Conservation (phyloP, 2,113 vertebrate genomes). For the Serilophus lunatus region DNA sequence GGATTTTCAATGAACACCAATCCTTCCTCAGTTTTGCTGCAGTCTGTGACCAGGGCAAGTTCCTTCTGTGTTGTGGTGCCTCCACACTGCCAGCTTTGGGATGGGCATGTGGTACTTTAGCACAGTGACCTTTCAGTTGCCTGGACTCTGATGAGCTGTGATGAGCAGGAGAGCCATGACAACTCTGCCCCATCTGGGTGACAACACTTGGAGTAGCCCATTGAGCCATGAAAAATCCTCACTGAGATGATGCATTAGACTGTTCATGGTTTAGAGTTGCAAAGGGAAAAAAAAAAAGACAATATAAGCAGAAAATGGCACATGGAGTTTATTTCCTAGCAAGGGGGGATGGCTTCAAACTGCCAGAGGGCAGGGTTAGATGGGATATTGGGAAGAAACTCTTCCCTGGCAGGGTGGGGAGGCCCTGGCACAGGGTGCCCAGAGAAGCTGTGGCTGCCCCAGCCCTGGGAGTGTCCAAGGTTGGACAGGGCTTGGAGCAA, state of each 20-base stretch:
- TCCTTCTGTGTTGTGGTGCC: rapidly evolving
- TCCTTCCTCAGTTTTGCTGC: neutral
- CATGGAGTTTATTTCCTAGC: neutral
- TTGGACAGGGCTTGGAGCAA: rapidly evolving
- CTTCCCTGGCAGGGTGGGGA: neutral
- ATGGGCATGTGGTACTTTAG: neutral
- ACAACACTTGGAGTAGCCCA: neutral
- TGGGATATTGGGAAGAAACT: neutral
- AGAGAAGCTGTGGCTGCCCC: neutral
- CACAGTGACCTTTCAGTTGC: neutral
- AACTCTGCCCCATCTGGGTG: neutral
- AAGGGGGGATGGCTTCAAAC: neutral
- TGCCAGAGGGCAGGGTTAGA: neutral
- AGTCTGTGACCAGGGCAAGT: neutral
- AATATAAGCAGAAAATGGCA: neutral
- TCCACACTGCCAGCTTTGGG: neutral
- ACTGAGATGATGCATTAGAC: neutral
- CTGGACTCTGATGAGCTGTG: neutral
- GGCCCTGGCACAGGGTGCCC: neutral
- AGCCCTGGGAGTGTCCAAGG: neutral
- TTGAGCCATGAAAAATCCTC: neutral
- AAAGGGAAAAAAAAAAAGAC: rapidly evolving
- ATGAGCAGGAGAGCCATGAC: neutral
- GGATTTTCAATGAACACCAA: neutral
- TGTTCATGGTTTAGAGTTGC: neutral